phyloP scores from a whole-genome alignment of 1,140 invertebrate species.

The Cyclina sinensis region DNA sequence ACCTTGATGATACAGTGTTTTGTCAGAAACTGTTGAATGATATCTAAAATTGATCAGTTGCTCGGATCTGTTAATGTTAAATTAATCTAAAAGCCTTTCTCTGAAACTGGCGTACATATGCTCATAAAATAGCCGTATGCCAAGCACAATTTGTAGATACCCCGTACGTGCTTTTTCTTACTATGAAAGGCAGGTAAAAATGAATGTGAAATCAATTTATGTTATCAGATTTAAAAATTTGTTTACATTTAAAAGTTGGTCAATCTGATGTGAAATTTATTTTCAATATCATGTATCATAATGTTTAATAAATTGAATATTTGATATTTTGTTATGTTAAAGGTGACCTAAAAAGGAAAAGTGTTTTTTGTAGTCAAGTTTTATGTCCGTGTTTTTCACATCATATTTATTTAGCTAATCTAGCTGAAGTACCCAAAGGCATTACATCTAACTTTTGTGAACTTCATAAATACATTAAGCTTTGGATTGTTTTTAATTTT shows the following conservation, averaged over 20 bases:
- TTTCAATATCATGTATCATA: neutral
- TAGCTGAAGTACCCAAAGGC: neutral
- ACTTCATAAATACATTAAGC: neutral
- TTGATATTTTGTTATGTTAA: neutral
- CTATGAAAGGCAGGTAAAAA: no score
- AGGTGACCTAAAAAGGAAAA: neutral
- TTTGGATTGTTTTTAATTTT: neutral
- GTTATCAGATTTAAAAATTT: neutral
- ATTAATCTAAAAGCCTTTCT: no score
- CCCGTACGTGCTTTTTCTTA: no score
- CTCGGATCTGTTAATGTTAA: no score
- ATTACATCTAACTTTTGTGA: neutral
- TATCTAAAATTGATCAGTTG: no score
- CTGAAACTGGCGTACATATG: no score
- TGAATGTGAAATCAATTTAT: no score
- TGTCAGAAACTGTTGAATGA: no score
- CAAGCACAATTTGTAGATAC: no score
- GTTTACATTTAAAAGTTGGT: neutral
- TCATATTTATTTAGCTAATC: neutral
- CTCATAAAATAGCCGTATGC: no score
- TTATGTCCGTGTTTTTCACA: constrained; percentile 10
- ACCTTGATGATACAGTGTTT: no score
- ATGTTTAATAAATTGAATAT: neutral
- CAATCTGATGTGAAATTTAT: neutral
- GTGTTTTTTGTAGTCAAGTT: neutral